Base-by-base conservation (phyloP, 2,797 vertebrate genomes). In the Aythya fuligula region DNA sequence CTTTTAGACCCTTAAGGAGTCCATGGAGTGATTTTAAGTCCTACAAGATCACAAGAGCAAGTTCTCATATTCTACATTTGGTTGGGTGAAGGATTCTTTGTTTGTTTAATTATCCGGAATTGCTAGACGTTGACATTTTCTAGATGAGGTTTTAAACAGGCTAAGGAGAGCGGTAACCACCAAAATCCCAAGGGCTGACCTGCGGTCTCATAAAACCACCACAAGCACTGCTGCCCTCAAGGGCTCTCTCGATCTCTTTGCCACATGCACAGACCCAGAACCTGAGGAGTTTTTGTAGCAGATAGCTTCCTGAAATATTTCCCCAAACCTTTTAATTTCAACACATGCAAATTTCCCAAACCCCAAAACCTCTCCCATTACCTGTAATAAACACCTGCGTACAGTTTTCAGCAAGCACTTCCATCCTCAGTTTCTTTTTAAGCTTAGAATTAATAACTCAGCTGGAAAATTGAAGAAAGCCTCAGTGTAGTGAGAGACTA, bases 381-480 rank as follows among this genome's bases (percentile, higher is more conserved):
- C 17, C 45, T 25, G 38, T 30, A 73, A 62, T 20, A 56, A 84
- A 43, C 11, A 64, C 17, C 24, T 7, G 4, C 17, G 30, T 4
- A 36, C 19, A 25, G 36, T 61, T 67, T 57, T 11, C 34, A 87
- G 2, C 7, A 39, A 66, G 30, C 17, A n/a, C 45, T 69, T 51
- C 15, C 34, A 3, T 47, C 61, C 83, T 78, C 47, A 28, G 4
- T 0, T 39, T 8, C 17, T 93, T 95, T 77, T 8, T 67, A 77
- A 94, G 76, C 82, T 61, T 41, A 36, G 25, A 70, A 79, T 66
- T 54, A 93, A 85, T 62, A 88, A 85, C 72, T 38, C 72, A 74
- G 27, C 30, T 38, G 13, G 39, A 94, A 95, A 93, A 95, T 3
- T 84, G 41, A 28, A 75, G 83, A 45, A 92, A 90, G n/a, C 18